Percentiles rank a stretch among this genome's conserved stretches.
phyloP scores from a whole-genome alignment of 2,888 invertebrate genomes.

The Cenopis cana region DNA sequence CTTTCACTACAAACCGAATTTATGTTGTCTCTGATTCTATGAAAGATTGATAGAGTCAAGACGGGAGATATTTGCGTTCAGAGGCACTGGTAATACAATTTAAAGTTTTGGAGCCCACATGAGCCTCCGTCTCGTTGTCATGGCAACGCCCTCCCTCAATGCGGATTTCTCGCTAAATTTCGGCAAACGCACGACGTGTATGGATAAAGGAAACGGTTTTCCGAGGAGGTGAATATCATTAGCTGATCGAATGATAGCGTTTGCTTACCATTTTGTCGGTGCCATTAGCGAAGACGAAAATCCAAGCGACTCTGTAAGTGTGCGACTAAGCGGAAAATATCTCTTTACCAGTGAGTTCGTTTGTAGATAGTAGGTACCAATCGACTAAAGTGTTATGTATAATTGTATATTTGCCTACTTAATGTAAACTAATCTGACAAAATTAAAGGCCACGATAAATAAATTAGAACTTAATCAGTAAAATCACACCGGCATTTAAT shows the following conservation, averaged over 20 bases:
- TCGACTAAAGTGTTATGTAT: background rate
- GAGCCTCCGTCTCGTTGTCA: constrained; percentile 77
- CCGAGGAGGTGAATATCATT: constrained; percentile 83
- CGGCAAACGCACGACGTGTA: constrained; percentile 75
- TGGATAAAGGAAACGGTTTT: constrained; percentile 80
- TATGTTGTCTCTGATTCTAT: constrained; percentile 47
- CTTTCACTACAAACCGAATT: constrained; percentile 49
- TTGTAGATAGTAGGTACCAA: background rate
- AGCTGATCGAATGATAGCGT: constrained; percentile 64
- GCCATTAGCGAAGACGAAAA: constrained; percentile 61
- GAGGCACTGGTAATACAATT: constrained; percentile 77
- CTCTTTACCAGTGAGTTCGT: background rate
- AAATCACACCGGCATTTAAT: no score
- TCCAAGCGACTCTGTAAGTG: constrained; percentile 21
- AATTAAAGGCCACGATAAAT: background rate
- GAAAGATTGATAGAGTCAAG: constrained; percentile 62
- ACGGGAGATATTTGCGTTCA: constrained; percentile 69
- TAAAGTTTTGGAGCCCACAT: constrained; percentile 82
- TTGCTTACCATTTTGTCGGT: constrained; percentile 53
- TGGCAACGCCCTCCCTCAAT: constrained; percentile 74
- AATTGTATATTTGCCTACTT: background rate
- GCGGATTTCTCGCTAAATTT: constrained; percentile 70
- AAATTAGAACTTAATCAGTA: background rate
- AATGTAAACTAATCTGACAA: background rate
- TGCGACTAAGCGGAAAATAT: constrained; percentile 26